These are phyloP conservation scores for Daphoenositta chrysoptera DNA, from an alignment of 2,113 vertebrate genomes.

Conservation along the genomic window DNA sequence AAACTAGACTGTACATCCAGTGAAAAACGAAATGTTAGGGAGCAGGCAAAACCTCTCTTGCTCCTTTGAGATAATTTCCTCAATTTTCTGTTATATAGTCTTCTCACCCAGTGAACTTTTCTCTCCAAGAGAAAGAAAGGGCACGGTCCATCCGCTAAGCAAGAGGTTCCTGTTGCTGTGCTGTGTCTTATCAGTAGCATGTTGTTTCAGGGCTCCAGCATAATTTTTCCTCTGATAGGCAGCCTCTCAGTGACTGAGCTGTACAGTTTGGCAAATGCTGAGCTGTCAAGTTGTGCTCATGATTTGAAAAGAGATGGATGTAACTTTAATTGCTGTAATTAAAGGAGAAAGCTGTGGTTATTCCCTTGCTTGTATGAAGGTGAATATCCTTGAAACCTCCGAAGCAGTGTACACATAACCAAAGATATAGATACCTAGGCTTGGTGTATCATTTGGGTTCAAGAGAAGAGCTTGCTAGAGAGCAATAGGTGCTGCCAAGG, in stretches of 20 bases:
- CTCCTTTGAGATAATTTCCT: background rate
- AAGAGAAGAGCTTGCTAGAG: background rate
- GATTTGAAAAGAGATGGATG: slow-evolving; percentile 59
- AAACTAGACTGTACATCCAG: background rate
- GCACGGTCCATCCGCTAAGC: background rate
- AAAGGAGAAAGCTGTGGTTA: background rate
- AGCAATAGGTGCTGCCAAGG: background rate
- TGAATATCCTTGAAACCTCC: background rate
- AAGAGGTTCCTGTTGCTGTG: background rate
- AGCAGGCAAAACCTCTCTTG: background rate
- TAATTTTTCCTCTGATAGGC: background rate
- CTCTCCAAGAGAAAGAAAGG: background rate
- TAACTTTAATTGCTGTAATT: slow-evolving; percentile 47
- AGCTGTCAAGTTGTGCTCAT: slow-evolving; percentile 24
- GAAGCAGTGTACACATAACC: background rate
- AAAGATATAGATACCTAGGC: background rate
- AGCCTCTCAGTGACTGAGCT: background rate
- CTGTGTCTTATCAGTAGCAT: background rate
- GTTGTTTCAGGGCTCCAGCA: slow-evolving; percentile 6
- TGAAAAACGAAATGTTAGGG: background rate
- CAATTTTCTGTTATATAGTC: background rate
- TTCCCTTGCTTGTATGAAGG: background rate
- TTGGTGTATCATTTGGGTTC: background rate
- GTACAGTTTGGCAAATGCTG: background rate
- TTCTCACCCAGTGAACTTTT: background rate